Evolutionary conservation across 2,113 vertebrate species (phyloP).

Genomic region (Eulemur rufifrons): DNA sequence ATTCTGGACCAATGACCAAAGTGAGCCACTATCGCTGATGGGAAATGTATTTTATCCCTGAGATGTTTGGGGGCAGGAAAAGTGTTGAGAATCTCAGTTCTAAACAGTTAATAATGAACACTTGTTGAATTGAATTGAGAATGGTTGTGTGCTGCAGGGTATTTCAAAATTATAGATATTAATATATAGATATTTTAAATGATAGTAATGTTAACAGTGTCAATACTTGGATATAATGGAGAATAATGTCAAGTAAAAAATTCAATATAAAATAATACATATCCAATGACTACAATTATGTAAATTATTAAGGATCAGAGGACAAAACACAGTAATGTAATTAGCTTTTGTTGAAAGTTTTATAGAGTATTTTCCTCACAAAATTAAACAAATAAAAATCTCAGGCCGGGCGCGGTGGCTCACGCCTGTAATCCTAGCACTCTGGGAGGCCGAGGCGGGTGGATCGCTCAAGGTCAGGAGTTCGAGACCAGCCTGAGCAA

Average conservation of each 20-base stretch:
- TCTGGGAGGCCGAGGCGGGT: too few relatives aligned
- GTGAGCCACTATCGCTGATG: neutral
- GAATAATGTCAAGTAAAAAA: constrained; percentile 5
- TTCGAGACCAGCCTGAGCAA: too few relatives aligned
- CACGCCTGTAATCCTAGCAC: too few relatives aligned
- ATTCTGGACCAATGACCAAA: neutral
- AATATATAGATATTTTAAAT: neutral
- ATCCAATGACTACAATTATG: neutral
- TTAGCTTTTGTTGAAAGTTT: neutral
- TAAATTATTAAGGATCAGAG: neutral
- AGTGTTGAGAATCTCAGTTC: neutral
- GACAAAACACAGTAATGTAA: neutral
- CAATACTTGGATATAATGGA: neutral
- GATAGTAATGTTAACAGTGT: neutral
- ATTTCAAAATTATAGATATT: neutral
- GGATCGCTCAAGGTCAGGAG: too few relatives aligned
- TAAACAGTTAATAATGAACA: neutral
- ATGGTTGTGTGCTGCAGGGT: neutral
- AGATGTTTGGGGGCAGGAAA: neutral
- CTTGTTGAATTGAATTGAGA: neutral
- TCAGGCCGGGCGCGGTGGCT: neutral
- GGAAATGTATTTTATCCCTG: neutral
- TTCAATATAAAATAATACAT: neutral
- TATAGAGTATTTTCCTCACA: neutral
- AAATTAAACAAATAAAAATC: neutral